A percentile compares a stretch with the other conserved stretches of the same genome.
Conservation (phyloP, 2,113 vertebrate genomes). For the Tursiops truncatus region DNA sequence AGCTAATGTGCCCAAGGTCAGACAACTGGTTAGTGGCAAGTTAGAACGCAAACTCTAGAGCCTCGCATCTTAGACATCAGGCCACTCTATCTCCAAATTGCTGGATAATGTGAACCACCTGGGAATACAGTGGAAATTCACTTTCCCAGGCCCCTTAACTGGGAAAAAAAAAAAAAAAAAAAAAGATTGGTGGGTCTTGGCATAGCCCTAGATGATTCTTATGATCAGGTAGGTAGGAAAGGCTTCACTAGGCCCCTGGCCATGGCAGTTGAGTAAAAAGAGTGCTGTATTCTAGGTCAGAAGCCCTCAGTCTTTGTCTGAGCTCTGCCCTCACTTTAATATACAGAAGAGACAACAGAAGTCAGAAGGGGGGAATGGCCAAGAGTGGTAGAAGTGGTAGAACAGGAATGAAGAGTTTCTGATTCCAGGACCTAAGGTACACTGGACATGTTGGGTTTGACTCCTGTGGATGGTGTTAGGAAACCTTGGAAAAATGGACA, state of each 20-base stretch:
- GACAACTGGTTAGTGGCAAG: background rate
- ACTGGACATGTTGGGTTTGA: background rate
- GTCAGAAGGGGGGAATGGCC: background rate
- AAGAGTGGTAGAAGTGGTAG: background rate
- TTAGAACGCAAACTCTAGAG: background rate
- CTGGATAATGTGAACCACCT: background rate
- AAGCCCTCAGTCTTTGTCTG: background rate
- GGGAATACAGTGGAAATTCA: background rate
- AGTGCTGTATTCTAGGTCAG: background rate
- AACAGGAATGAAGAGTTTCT: background rate
- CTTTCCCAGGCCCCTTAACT: background rate
- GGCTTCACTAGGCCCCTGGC: background rate
- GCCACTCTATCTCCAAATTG: background rate
- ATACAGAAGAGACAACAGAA: background rate
- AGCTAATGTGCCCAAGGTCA: background rate
- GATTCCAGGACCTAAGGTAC: background rate
- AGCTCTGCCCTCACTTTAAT: background rate
- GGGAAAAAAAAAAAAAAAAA: background rate
- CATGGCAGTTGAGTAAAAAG: background rate
- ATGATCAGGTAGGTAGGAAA: background rate
- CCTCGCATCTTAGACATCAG: background rate
- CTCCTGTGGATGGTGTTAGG: background rate
- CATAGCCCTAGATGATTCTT: background rate
- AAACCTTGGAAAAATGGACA: background rate
- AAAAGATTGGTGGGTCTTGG: background rate